Base-by-base conservation (phyloP, 1,140 invertebrate species). In the Saxidomus purpurata region DNA sequence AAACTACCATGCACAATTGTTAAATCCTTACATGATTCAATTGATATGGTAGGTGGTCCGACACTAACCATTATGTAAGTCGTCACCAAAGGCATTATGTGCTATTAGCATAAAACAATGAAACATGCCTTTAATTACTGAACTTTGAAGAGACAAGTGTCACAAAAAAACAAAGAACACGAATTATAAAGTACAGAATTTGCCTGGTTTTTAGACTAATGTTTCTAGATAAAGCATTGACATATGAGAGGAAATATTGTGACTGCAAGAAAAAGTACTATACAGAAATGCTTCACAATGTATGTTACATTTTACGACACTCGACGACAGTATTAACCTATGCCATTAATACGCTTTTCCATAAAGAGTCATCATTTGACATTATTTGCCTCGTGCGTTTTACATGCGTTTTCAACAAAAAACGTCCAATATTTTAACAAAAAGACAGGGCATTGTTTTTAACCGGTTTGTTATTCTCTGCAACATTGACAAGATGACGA, bases 331-430 rank as follows among this genome's bases (percentile, higher is more conserved):
- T 40, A 19, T 38, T 38, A 71, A 71, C 34, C 67, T 38, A n/a
- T 71, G 34, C 15, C 67, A 40, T 13, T n/a, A 71, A 71, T 38
- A 38, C 34, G 25, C 25, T 28, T 67, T 67, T 67, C 19, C 34
- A 71, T 71, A 36, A 71, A 38, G 34, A 38, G 25, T 38, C 22
- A 38, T 71, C 36, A 36, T 40, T 71, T 71, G 67, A 71, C 67
- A 71, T 71, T 71, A 71, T 71, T 71, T 71, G 34, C n/a, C 11
- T 71, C 25, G 22, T 19, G 15, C 38, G 67, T 71, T 38, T 71
- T 71, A 15, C 13, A 3, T 38, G 28, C 67, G 28, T 71, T 40
- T 71, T 38, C 36, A 71, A 38, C 19, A 40, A 67, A 71, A 71
- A 63, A 25, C 25, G 4, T 63, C n/a, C 67, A 71, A 11, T 15